phyloP scores from a whole-genome alignment of 2,113 vertebrate species.

The Muscicapa adusta region DNA sequence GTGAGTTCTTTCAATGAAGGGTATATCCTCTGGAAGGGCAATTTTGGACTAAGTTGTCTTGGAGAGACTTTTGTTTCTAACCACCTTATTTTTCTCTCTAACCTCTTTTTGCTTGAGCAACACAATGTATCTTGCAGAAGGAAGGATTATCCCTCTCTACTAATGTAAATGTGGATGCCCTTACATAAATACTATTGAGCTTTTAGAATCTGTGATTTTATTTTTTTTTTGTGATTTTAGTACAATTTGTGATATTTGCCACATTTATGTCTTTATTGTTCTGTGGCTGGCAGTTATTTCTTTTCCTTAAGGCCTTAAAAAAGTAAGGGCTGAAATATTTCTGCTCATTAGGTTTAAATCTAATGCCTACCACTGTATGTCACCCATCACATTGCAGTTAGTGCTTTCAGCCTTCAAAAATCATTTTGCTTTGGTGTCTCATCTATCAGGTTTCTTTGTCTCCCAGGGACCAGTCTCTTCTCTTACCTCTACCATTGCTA shows the following conservation, averaged over 20 bases:
- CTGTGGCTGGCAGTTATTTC: not conserved
- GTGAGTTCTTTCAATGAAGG: not conserved
- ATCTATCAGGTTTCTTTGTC: not conserved
- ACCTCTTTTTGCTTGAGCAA: not conserved
- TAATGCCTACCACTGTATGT: not conserved
- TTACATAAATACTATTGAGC: not conserved
- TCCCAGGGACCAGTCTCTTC: not conserved
- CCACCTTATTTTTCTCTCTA: not conserved
- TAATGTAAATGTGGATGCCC: not conserved
- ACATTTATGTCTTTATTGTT: not conserved
- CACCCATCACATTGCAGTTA: not conserved
- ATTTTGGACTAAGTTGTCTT: not conserved
- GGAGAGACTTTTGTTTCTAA: not conserved
- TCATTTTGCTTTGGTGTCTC: not conserved
- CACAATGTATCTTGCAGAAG: not conserved
- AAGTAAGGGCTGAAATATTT: not conserved
- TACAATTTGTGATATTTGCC: not conserved
- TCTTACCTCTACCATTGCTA: not conserved
- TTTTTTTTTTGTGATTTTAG: not conserved
- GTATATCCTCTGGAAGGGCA: not conserved
- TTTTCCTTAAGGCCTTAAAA: not conserved
- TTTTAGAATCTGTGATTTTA: not conserved
- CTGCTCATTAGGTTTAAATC: not conserved
- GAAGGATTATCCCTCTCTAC: not conserved
- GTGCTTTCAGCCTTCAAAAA: not conserved